phyloP scores from a whole-genome alignment of 2,888 invertebrate species.

The Drosophila atripex region DNA sequence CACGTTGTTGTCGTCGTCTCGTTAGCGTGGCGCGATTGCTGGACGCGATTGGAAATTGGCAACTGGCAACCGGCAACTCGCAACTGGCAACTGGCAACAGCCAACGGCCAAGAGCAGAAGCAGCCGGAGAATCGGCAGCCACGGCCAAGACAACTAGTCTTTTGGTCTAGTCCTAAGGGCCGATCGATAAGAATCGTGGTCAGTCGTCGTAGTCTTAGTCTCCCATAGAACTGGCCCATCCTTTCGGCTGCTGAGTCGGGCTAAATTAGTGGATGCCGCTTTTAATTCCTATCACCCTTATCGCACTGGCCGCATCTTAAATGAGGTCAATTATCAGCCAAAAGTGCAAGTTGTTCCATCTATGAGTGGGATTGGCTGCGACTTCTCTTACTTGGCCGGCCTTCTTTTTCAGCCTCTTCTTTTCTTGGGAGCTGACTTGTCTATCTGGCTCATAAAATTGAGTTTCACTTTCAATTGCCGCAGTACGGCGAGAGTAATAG shows the following conservation, averaged over 20 bases:
- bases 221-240: slow-evolving; percentile 15
- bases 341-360: slow-evolving; percentile 74
- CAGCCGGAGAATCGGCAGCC: slow-evolving; percentile 40
- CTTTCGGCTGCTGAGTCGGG: slow-evolving; percentile 31
- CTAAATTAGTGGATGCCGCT: slow-evolving; percentile 80
- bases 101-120: slow-evolving; percentile 41
- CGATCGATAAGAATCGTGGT: slow-evolving; percentile 69
- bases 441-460: slow-evolving; percentile 64
- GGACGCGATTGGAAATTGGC: slow-evolving; percentile 74
- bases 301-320: slow-evolving; percentile 71
- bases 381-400: slow-evolving; percentile 23
- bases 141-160: slow-evolving; percentile 58
- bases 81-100: slow-evolving; percentile 62
- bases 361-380: slow-evolving; percentile 30
- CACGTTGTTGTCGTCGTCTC: slow-evolving; percentile 76
- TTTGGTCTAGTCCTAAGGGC: slow-evolving; percentile 79
- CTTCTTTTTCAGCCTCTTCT: slow-evolving; percentile 5
- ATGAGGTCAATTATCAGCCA: slow-evolving; percentile 80
- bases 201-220: slow-evolving; percentile 18
- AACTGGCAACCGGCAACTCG: slow-evolving; percentile 59
- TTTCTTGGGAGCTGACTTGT: slow-evolving; percentile 19
- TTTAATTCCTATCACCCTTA: slow-evolving; percentile 75
- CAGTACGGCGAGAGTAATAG: slow-evolving; percentile 74
- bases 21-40: slow-evolving; percentile 77
- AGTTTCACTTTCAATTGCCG: slow-evolving; percentile 74